Conservation (phyloP, 2,113 vertebrate genomes). For the Amazona vittata region DNA sequence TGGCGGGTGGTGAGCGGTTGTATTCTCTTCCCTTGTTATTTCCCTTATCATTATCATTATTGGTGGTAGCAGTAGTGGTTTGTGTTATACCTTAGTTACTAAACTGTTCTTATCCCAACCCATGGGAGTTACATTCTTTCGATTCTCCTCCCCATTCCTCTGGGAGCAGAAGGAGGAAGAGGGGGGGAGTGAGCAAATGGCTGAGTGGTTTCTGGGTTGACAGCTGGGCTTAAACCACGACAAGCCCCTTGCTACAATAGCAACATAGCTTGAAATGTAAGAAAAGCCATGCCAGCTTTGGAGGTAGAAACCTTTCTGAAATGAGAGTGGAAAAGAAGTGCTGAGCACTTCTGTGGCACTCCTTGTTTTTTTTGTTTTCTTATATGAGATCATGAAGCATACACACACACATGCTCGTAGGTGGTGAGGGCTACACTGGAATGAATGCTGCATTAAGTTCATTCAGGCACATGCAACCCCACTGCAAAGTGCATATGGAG, state of each 20-base stretch:
- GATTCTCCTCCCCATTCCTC: too few species aligned
- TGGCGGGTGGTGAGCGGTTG: too few species aligned
- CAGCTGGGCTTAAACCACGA: too few species aligned
- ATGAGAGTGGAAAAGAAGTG: not conserved
- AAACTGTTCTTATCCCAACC: too few species aligned
- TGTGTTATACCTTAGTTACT: too few species aligned
- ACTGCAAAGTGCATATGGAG: not conserved
- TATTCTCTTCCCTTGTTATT: too few species aligned
- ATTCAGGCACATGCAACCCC: rapidly evolving
- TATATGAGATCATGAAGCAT: not conserved
- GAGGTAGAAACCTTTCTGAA: not conserved
- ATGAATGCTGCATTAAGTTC: not conserved
- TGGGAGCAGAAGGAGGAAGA: too few species aligned
- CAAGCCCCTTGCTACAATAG: not conserved
- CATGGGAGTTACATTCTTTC: too few species aligned
- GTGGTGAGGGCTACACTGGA: not conserved
- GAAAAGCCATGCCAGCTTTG: not conserved
- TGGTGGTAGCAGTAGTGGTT: too few species aligned
- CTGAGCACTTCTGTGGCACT: not conserved
- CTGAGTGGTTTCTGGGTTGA: too few species aligned
- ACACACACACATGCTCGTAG: not conserved
- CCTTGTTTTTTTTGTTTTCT: not conserved
- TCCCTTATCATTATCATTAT: too few species aligned
- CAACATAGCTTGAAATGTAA: not conserved
- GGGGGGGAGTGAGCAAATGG: too few species aligned